These are phyloP conservation scores for Siderastrea radians DNA, from an alignment of 92 coral and sea anemone genomes.

Conservation along the genomic window DNA sequence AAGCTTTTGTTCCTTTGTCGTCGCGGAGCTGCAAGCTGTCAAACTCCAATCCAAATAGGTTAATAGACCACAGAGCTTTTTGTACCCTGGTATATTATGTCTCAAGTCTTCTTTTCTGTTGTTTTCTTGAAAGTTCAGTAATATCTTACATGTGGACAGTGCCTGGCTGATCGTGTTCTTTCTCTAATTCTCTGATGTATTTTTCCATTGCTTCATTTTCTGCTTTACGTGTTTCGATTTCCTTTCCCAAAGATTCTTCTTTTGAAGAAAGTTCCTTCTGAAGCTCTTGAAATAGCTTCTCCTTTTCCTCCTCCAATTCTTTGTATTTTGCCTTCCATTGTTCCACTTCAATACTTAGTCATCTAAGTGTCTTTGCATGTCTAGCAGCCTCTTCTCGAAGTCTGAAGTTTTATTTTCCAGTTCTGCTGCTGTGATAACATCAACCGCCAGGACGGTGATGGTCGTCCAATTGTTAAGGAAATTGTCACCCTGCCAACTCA, in stretches of 20 bases:
- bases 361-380: too few relatives aligned
- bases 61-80: slow-evolving; percentile 4
- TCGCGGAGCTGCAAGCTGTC: too few relatives aligned
- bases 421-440: too few relatives aligned
- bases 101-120: slow-evolving; percentile 29
- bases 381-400: too few relatives aligned
- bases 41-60: too few relatives aligned
- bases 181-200: slow-evolving; percentile 28
- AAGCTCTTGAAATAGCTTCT: slow-evolving; percentile 38
- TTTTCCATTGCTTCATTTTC: slow-evolving; percentile 52
- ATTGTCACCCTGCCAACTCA: background rate
- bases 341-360: slow-evolving; percentile 20
- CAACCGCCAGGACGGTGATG: too few relatives aligned
- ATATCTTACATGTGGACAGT: too few relatives aligned
- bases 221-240: slow-evolving; percentile 15
- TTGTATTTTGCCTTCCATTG: slow-evolving; percentile 41
- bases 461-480: too few relatives aligned
- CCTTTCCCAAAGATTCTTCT: background rate
- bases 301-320: slow-evolving; percentile 39
- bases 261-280: slow-evolving; percentile 1
- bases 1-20: background rate
- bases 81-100: slow-evolving; percentile 26
- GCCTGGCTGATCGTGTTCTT: background rate
- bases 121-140: too few relatives aligned
- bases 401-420: too few relatives aligned